Percentiles rank a stretch among this genome's conserved stretches.
Conservation (phyloP, 2,797 vertebrate genomes). For the Brachymystax lenok region DNA sequence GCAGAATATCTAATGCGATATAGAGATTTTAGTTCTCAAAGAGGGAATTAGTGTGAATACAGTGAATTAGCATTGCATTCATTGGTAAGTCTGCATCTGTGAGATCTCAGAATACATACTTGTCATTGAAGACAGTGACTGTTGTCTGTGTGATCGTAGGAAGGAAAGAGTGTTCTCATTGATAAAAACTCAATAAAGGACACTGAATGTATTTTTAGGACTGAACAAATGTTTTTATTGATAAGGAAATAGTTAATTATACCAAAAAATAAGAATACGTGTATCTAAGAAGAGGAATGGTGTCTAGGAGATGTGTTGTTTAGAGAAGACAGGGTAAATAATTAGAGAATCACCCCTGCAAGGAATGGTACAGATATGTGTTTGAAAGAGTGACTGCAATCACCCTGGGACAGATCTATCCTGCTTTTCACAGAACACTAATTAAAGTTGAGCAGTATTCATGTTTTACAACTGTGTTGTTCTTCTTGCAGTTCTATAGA, state of each 20-base stretch:
- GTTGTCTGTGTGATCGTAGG: not conserved
- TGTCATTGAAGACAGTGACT: not conserved
- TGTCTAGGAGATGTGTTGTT: not conserved
- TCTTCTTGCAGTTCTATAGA: slow-evolving; percentile 16
- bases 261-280: not conserved
- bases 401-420: not conserved
- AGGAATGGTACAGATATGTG: not conserved
- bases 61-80: not conserved
- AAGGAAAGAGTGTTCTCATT: not conserved
- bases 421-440: not conserved
- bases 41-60: not conserved
- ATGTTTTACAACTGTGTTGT: not conserved
- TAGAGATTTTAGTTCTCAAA: not conserved
- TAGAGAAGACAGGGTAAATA: not conserved
- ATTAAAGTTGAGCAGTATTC: not conserved
- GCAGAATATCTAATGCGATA: not conserved
- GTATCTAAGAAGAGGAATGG: not conserved
- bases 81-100: not conserved
- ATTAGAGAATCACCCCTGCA: not conserved
- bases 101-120: not conserved
- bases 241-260: not conserved
- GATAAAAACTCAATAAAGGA: not conserved
- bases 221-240: slow-evolving; percentile 1
- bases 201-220: not conserved
- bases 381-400: not conserved